Conservation (phyloP, 2,797 vertebrate genomes). For the Cirrhinus mrigala region DNA sequence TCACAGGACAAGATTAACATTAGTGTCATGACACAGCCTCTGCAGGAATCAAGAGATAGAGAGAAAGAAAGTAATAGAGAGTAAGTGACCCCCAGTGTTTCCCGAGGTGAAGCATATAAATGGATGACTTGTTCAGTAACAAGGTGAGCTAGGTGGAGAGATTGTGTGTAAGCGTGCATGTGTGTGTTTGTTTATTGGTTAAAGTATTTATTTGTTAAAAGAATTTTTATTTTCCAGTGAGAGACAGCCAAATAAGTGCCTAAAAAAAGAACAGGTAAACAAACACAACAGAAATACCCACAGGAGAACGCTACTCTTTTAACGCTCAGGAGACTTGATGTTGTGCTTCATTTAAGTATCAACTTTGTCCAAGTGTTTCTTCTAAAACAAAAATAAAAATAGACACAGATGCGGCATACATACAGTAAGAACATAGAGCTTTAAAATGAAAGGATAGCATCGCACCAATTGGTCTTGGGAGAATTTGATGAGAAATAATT, state of each 20-base stretch:
- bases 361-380: not conserved
- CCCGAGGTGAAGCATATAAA: slow-evolving; percentile 43
- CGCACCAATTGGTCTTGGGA: not conserved
- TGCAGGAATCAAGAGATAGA: slow-evolving; percentile 34
- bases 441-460: not conserved
- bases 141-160: slow-evolving; percentile 12
- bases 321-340: slow-evolving; percentile 16
- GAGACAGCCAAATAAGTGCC: not conserved
- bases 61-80: slow-evolving; percentile 39
- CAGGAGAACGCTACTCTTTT: not conserved
- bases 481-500: slow-evolving; percentile 4
- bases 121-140: slow-evolving; percentile 36
- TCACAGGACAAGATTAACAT: slow-evolving; percentile 46
- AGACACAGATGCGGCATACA: not conserved
- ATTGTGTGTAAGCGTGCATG: not conserved
- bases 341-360: slow-evolving; percentile 24
- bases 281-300: not conserved
- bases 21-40: slow-evolving; percentile 33
- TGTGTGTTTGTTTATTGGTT: slow-evolving; percentile 12
- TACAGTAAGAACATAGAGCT: not conserved
- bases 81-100: slow-evolving; percentile 46
- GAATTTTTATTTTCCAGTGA: slow-evolving; percentile 20
- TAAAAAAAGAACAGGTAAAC: slow-evolving; percentile 17
- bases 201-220: slow-evolving; percentile 28
- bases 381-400: slow-evolving; percentile 18